phyloP scores from a whole-genome alignment of 2,113 vertebrate species.

The Gadus macrocephalus region DNA sequence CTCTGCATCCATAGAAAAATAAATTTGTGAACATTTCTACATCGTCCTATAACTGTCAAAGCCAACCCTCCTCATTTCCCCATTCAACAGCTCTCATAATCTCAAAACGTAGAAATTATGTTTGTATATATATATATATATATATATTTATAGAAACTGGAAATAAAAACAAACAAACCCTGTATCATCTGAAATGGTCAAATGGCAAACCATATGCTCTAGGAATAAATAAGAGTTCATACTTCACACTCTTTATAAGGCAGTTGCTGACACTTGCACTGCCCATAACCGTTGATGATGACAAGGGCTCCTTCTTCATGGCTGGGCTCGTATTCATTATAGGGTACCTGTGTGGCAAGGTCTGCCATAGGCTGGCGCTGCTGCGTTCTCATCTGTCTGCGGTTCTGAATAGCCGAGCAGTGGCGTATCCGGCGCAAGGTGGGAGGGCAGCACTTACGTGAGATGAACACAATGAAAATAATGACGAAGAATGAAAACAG shows the following conservation, averaged over 20 bases:
- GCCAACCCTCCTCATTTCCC: conserved; percentile 50
- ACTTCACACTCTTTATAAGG: conserved; percentile 99
- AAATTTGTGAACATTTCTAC: conserved; percentile 74
- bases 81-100: conserved; percentile 53
- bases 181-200: conserved; percentile 76
- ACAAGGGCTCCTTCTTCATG: conserved; percentile 95
- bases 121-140: conserved; percentile 41
- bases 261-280: conserved; percentile 99
- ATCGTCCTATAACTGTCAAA: conserved; percentile 43
- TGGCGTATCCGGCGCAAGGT: conserved; percentile 95
- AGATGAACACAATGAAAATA: conserved; percentile 98
- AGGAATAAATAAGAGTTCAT: conserved; percentile 82
- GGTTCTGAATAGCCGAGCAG: conserved; percentile 95
- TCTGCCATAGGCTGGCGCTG: conserved; percentile 94
- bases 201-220: conserved; percentile 72
- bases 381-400: conserved; percentile 97
- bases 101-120: conserved; percentile 66
- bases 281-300: conserved; percentile 98
- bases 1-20: conserved; percentile 79
- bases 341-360: conserved; percentile 95
- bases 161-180: conserved; percentile 72
- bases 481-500: conserved; percentile 99
- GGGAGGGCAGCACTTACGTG: conserved; percentile 97
- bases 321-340: conserved; percentile 95
- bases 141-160: conserved; percentile 60